phyloP scores from a whole-genome alignment of 2,797 vertebrate species.

The Fringilla coelebs region DNA sequence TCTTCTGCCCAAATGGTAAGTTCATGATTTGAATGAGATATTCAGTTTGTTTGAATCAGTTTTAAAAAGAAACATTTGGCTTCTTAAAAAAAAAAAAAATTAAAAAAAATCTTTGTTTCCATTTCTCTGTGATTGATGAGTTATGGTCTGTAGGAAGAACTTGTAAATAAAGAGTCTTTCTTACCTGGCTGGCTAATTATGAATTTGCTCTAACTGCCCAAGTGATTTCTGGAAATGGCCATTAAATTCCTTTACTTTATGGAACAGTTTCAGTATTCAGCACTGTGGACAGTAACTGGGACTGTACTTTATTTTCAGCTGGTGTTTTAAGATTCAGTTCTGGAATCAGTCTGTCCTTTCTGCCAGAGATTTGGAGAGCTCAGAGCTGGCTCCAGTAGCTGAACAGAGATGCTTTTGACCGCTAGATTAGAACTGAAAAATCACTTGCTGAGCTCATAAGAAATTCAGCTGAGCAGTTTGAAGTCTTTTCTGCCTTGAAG shows the following conservation, averaged over 20 bases:
- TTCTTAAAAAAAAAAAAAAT: neutral
- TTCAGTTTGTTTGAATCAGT: neutral
- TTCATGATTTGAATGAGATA: neutral
- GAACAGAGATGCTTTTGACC: slow-evolving; percentile 47
- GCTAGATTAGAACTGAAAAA: slow-evolving; percentile 1
- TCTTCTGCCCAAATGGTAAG: slow-evolving; percentile 95
- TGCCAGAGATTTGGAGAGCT: slow-evolving; percentile 24
- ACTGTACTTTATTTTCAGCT: neutral
- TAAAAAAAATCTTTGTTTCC: neutral
- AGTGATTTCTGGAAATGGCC: slow-evolving; percentile 61
- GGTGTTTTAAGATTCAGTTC: slow-evolving; percentile 14
- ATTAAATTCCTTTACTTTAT: slow-evolving; percentile 35
- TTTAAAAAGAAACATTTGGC: neutral
- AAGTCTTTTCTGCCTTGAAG: neutral
- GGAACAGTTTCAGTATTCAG: slow-evolving; percentile 51
- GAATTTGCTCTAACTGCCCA: slow-evolving; percentile 34
- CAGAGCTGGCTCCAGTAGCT: neutral
- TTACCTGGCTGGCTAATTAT: slow-evolving; percentile 42
- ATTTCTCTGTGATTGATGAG: slow-evolving; percentile 1
- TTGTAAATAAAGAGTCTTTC: slow-evolving; percentile 40
- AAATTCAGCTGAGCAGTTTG: neutral
- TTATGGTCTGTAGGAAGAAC: neutral
- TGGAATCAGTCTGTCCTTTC: slow-evolving; percentile 17
- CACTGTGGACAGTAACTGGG: slow-evolving; percentile 62
- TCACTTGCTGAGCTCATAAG: neutral